Evolutionary conservation across 2,113 vertebrate species (phyloP), one percentile per base, ranked within the genome.

Genomic region (Salvelinus alpinus): DNA sequence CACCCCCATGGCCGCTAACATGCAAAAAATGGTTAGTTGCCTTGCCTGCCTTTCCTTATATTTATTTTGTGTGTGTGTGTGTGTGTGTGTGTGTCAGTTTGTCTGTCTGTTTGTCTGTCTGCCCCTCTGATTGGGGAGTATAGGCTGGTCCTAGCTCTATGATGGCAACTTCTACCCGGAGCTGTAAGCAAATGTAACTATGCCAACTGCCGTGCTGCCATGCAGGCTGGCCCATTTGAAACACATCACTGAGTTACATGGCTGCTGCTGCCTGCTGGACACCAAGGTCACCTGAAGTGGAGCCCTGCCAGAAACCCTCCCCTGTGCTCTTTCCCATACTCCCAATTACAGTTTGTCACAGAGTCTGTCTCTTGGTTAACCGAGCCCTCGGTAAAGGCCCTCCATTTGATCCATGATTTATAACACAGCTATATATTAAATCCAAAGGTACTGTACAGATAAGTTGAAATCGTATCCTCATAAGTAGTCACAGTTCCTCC

Each of bases 1-100:
- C 78, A 90, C 87, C 48, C 94, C 94, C 14, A 90, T 91, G 34
- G 92, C 94, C 1, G 94, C 93, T 73, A 95, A 95, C 92, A 95
- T 96, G 94, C 94, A 89, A 88, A 95, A 94, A 91, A 91, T 95
- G 94, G 94, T 95, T 88, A 82, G 94, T 94, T 73, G 82, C 73
- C 60, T 44, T 44, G 38, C 38, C 38, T 44, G 38, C 9, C 29
- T 74, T 27, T 74, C 70, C 44, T 38, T 29, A 14, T 8, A 18
- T 76, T n/a, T 73, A 66, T 44, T 48, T 66, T 76, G 31, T 16
- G 76, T 66, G 71, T 54, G 77, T 25, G 29, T 81, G 34, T 48
- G 25, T 76, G 31, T 16, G 76, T 66, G 71, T 54, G 77, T 25
- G 29, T 81, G 34, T 48, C 62, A 72, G 34, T 18, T 74, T 74